Percentiles rank a stretch among this genome's conserved stretches.
phyloP scores from a whole-genome alignment of 2,797 vertebrate genomes.

The Myripristis murdjan region DNA sequence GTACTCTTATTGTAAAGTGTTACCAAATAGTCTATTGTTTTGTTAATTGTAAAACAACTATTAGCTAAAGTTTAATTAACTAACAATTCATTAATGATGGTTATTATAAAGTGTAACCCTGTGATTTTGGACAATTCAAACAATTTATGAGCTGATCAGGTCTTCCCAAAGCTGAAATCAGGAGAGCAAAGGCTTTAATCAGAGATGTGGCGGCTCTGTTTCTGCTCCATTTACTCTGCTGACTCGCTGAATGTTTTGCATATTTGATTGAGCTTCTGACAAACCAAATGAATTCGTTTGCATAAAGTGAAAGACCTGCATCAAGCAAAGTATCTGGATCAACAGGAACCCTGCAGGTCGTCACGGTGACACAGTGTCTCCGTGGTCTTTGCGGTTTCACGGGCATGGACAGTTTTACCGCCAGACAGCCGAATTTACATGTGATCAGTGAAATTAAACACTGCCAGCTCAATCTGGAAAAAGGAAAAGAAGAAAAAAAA shows the following conservation, averaged over 20 bases:
- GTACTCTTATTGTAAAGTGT: too few relatives aligned
- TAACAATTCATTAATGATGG: too few relatives aligned
- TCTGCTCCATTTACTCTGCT: conserved; percentile 28
- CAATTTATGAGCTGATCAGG: conserved; percentile 8
- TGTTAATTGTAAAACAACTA: too few relatives aligned
- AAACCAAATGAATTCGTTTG: conserved; percentile 34
- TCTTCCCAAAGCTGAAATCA: background rate
- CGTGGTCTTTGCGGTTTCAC: too few relatives aligned
- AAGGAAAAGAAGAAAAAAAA: too few relatives aligned
- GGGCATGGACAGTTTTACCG: too few relatives aligned
- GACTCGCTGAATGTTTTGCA: conserved; percentile 34
- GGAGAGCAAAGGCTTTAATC: background rate
- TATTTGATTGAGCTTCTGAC: conserved; percentile 18
- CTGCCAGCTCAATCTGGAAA: background rate
- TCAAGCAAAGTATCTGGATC: conserved; percentile 31
- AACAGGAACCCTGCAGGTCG: conserved; percentile 17
- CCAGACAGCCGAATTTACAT: background rate
- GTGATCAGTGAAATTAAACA: background rate
- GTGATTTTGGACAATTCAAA: conserved; percentile 26
- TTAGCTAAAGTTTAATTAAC: too few relatives aligned
- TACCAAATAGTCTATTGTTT: too few relatives aligned
- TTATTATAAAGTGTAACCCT: too few relatives aligned
- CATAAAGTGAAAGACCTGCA: conserved; percentile 24
- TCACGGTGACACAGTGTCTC: too few relatives aligned
- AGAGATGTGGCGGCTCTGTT: background rate